A percentile compares a stretch with the other conserved stretches of the same genome.
Evolutionary conservation across 2,888 invertebrate species (phyloP).

Genomic region (Ethmia dodecea): DNA sequence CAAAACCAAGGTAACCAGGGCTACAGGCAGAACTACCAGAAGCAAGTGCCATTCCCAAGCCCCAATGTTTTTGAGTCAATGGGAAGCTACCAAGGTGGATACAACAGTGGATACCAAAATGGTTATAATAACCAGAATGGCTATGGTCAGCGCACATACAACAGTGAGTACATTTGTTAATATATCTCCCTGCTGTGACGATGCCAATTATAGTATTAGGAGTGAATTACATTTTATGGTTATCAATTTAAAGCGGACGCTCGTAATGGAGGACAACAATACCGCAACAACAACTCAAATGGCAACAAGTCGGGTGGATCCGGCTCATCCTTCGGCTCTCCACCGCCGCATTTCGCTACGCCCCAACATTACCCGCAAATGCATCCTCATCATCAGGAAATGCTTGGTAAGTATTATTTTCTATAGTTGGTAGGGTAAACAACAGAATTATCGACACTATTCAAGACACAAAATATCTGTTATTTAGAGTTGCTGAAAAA

Average conservation of each 20-base stretch:
- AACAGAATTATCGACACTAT: too few relatives aligned
- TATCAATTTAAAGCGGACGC: slow-evolving; percentile 31
- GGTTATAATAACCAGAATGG: slow-evolving; percentile 67
- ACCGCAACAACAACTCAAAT: slow-evolving; percentile 53
- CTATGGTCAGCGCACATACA: slow-evolving; percentile 65
- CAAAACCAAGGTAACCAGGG: slow-evolving; percentile 58
- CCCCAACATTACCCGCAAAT: slow-evolving; percentile 66
- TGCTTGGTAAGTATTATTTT: slow-evolving; percentile 48
- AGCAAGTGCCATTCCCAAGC: slow-evolving; percentile 76
- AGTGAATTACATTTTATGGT: background rate
- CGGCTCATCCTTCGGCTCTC: slow-evolving; percentile 67
- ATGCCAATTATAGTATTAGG: too few relatives aligned
- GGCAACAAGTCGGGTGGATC: slow-evolving; percentile 60
- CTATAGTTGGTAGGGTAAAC: background rate
- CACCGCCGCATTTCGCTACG: slow-evolving; percentile 69
- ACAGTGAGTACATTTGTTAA: too few relatives aligned
- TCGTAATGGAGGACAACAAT: slow-evolving; percentile 62
- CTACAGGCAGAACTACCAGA: slow-evolving; percentile 70
- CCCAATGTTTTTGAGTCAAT: slow-evolving; percentile 77
- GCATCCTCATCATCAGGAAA: slow-evolving; percentile 73
- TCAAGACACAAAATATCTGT: too few relatives aligned
- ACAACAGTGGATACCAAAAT: slow-evolving; percentile 71
- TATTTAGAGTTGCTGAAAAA: too few relatives aligned
- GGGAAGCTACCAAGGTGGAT: slow-evolving; percentile 76
- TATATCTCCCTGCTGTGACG: too few relatives aligned